A percentile compares a stretch with the other conserved stretches of the same genome.
phyloP scores from a whole-genome alignment of 2,113 vertebrate species.

The Podarcis cretensis region DNA sequence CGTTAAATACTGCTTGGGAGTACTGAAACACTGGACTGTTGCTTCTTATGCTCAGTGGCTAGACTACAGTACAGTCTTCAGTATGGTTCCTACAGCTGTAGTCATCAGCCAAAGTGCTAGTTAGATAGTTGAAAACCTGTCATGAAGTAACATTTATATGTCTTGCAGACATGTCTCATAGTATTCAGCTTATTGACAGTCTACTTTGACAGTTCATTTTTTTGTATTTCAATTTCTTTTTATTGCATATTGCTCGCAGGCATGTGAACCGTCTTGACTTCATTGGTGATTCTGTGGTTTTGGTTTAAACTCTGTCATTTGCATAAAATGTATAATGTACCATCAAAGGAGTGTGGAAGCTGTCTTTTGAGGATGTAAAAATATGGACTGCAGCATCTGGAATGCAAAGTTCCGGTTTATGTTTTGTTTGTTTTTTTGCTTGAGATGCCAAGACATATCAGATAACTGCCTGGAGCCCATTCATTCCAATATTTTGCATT shows the following conservation, averaged over 20 bases:
- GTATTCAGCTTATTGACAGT: slow-evolving; percentile 11
- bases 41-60: neutral
- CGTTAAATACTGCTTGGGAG: neutral
- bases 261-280: slow-evolving; percentile 53
- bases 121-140: slow-evolving; percentile 16
- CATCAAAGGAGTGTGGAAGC: neutral
- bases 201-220: slow-evolving; percentile 20
- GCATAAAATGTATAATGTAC: slow-evolving; percentile 32
- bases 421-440: neutral
- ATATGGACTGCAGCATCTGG: neutral
- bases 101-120: slow-evolving; percentile 10
- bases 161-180: slow-evolving; percentile 40
- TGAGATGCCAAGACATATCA: neutral
- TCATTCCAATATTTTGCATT: neutral
- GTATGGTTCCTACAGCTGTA: neutral
- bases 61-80: neutral
- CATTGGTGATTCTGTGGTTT: slow-evolving; percentile 54
- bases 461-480: slow-evolving; percentile 35
- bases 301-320: slow-evolving; percentile 47
- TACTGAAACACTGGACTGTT: neutral
- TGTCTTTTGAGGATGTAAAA: neutral
- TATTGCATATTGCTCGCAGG: slow-evolving; percentile 46
- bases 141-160: slow-evolving; percentile 27
- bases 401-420: neutral
- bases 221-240: slow-evolving; percentile 22